Evolutionary conservation across 2,888 invertebrate genomes (phyloP).

Genomic region (Rhorus exstirpatorius): DNA sequence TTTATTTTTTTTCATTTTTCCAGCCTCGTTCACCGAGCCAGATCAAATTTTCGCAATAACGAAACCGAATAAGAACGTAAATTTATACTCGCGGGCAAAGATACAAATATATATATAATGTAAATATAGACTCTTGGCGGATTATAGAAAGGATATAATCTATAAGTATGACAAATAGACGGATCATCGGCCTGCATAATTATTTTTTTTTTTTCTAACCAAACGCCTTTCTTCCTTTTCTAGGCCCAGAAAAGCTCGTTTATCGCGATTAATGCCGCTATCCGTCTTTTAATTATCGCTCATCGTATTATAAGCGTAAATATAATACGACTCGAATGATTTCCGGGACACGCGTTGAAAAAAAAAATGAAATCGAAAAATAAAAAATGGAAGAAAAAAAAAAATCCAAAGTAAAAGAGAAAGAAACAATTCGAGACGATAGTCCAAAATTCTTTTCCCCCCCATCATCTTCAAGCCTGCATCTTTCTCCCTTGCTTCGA

Average conservation of each 20-base stretch:
- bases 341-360: constrained; percentile 27
- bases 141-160: constrained; percentile 34
- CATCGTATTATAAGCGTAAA: constrained; percentile 49
- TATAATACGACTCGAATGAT: constrained; percentile 57
- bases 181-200: constrained; percentile 23
- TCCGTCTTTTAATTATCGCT: constrained; percentile 30
- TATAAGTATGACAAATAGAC: constrained; percentile 22
- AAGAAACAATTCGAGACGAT: constrained; percentile 11
- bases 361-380: too few relatives aligned
- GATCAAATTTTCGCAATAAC: constrained; percentile 27
- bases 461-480: too few relatives aligned
- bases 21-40: not conserved
- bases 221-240: constrained; percentile 4
- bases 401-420: not conserved
- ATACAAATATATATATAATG: constrained; percentile 46
- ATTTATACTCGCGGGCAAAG: constrained; percentile 14
- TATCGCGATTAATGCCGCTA: constrained; percentile 16
- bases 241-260: not conserved
- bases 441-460: constrained; percentile 13
- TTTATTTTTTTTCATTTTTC: constrained; percentile 14
- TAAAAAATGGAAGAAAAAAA: not conserved
- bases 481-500: not conserved
- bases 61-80: constrained; percentile 14
- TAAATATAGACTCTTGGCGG: constrained; percentile 34
- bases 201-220: not conserved